Evolutionary conservation across 1,140 invertebrate species (phyloP).

Genomic region (Hermatobates lingyangjiaoensis): DNA sequence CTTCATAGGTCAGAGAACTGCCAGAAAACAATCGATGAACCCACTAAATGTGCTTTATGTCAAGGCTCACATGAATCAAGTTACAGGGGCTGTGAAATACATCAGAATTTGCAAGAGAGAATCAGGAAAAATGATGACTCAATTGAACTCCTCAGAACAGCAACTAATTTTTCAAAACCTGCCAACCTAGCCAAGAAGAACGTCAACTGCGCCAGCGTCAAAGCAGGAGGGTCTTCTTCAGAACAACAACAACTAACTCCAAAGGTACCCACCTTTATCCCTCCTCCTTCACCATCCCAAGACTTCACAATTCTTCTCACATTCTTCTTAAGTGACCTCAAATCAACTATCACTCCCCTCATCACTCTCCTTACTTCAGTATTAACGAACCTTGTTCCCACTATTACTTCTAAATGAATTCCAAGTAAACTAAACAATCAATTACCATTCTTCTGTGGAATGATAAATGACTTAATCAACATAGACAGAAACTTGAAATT

Average conservation of each 20-base stretch:
- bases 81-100: slow-evolving; percentile 21
- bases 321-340: background rate
- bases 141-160: background rate
- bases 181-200: background rate
- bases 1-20: slow-evolving; percentile 22
- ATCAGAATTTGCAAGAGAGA: slow-evolving; percentile 15
- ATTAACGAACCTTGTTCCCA: background rate
- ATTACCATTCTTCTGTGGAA: slow-evolving; percentile 12
- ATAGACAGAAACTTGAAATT: slow-evolving; percentile 11
- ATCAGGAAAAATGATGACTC: background rate
- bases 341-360: background rate
- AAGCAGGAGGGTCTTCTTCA: background rate
- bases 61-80: slow-evolving; percentile 22
- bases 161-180: background rate
- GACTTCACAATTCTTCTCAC: background rate
- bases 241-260: too few species aligned
- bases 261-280: background rate
- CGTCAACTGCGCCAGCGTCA: background rate
- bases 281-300: background rate
- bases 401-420: background rate
- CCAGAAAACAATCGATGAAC: slow-evolving; percentile 15
- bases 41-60: slow-evolving; percentile 22
- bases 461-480: slow-evolving; percentile 14
- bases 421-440: background rate
- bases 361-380: background rate